Conservation (phyloP, 2,888 invertebrate genomes). For the Cloeon dipterum region DNA sequence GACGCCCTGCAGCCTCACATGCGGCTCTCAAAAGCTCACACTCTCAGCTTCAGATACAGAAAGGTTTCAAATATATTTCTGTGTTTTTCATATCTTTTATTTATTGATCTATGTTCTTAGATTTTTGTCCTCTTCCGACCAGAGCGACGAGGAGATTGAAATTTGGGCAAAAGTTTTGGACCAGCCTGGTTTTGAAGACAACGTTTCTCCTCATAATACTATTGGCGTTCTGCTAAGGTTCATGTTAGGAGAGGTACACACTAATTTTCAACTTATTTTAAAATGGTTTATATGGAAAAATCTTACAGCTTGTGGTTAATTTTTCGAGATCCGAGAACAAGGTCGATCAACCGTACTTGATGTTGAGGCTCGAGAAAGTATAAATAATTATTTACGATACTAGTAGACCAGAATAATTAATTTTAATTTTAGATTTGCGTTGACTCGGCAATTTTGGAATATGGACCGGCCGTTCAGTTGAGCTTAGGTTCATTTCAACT, state of each 20-base stretch:
- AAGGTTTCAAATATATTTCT: not conserved
- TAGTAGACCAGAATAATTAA: too few species aligned
- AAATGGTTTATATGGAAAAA: conserved; percentile 6
- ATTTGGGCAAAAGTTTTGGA: conserved; percentile 52
- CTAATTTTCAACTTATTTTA: not conserved
- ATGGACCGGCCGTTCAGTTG: conserved; percentile 53
- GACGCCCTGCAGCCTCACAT: too few species aligned
- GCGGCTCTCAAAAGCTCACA: too few species aligned
- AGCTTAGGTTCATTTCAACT: conserved; percentile 36
- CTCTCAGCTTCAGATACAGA: not conserved
- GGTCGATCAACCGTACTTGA: conserved; percentile 46
- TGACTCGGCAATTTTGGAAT: conserved; percentile 54
- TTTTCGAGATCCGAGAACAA: conserved; percentile 37
- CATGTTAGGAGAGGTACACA: conserved; percentile 36
- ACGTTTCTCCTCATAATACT: conserved; percentile 52
- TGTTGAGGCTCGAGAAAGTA: conserved; percentile 41
- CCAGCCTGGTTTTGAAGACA: conserved; percentile 62
- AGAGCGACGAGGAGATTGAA: conserved; percentile 44
- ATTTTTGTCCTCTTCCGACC: conserved; percentile 33
- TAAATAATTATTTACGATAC: too few species aligned
- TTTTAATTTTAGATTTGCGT: conserved; percentile 24
- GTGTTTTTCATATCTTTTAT: conserved; percentile 3
- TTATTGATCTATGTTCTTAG: conserved; percentile 13
- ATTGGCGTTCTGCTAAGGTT: conserved; percentile 46
- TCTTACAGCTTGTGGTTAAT: conserved; percentile 34